Evolutionary conservation across 2,113 vertebrate genomes (phyloP), one percentile per base, ranked within the genome.

Genomic region (Boulengeromyrus knoepffleri): DNA sequence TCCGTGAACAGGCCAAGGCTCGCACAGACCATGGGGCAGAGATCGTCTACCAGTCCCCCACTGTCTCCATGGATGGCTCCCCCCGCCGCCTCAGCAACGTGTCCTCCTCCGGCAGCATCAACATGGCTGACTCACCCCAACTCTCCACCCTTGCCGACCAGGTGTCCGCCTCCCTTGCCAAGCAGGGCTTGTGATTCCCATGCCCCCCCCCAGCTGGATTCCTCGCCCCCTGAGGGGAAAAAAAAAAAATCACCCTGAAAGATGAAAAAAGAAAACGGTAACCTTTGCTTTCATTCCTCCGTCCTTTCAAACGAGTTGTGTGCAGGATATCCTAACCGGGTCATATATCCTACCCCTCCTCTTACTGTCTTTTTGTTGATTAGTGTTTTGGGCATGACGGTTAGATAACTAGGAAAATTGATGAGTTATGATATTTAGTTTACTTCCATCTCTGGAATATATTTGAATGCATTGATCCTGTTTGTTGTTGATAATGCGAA

Each of bases 11-110:
- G 0, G 99, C 99, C 95, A 98, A 97, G 96, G 98, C 99, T 91
- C 98, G 99, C 95, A 99, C 99, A 0, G 99, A 99, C 97, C 99
- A 99, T 1, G 99, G 99, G 89, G 99, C 99, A 0, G 99, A 99
- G 93, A 99, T 99, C 13, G 94, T 99, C 92, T 97, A 96, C 94
- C 96, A 97, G 94, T 97, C 97, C 2, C 96, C 97, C 0, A 96
- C 93, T 93, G 94, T 95, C 91, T 99, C 98, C 0, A 94, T 97
- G 93, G 99, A 99, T 46, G 97, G 97, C 39, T 99, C 98, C 70
- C 97, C 98, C 0, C 96, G 97, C 8, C 97, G 97, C 94, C 98
- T 99, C 93, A 99, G 98, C 97, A 98, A 98, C 17, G 97, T 99
- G 90, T 99, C 98, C 91, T 99, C 99, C 93, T 97, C 96, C 0